Conservation (phyloP, 1,140 invertebrate species). For the Oppia nitens region DNA sequence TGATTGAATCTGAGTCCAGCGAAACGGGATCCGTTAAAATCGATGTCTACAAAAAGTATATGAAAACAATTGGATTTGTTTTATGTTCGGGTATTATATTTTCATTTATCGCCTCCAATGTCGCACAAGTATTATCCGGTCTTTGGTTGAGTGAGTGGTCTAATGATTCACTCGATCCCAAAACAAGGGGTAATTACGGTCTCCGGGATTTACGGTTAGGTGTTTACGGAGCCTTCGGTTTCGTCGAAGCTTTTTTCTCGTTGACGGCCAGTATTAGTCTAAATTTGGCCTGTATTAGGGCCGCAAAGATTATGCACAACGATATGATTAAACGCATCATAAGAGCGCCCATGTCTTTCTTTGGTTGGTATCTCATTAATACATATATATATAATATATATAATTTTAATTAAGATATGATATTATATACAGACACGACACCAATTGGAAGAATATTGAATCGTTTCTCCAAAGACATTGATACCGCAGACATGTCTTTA, state of each 20-base stretch:
- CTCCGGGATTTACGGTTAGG: slow-evolving; percentile 61
- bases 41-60: slow-evolving; percentile 9
- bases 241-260: slow-evolving; percentile 42
- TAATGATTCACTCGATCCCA: slow-evolving; percentile 24
- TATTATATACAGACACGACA: slow-evolving; percentile 25
- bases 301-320: slow-evolving; percentile 13
- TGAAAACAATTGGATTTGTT: slow-evolving; percentile 7
- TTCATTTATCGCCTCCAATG: slow-evolving; percentile 18
- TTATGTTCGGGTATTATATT: slow-evolving; percentile 11
- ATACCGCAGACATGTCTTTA: slow-evolving; percentile 32
- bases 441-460: slow-evolving; percentile 57
- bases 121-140: slow-evolving; percentile 25
- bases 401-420: neutral
- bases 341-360: slow-evolving; percentile 45
- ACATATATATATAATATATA: neutral
- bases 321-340: slow-evolving; percentile 41
- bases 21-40: slow-evolving; percentile 17
- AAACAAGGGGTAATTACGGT: slow-evolving; percentile 29
- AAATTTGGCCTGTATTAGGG: slow-evolving; percentile 11
- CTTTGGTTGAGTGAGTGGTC: slow-evolving; percentile 30
- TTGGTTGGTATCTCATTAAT: slow-evolving; percentile 25
- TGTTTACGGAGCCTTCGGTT: slow-evolving; percentile 67
- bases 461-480: slow-evolving; percentile 37
- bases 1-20: slow-evolving; percentile 26
- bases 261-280: slow-evolving; percentile 4